Conservation (phyloP, 2,113 vertebrate genomes). For the Eudyptes chrysolophus region DNA sequence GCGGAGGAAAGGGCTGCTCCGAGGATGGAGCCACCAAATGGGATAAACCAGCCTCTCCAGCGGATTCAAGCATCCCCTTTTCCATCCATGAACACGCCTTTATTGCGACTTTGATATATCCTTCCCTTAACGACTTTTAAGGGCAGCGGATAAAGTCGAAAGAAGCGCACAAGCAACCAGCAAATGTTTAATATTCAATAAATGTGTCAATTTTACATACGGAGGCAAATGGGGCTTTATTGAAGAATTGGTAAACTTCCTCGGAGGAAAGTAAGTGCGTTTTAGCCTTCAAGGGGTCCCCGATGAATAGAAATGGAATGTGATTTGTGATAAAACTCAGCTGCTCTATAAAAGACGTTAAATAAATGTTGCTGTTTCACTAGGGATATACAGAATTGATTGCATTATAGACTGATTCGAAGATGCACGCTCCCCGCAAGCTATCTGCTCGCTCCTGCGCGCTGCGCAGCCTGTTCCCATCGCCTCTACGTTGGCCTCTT, state of each 20-base stretch:
- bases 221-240: conserved; percentile 79
- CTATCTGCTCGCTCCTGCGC: conserved; percentile 12
- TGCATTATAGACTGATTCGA: conserved; percentile 78
- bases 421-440: conserved; percentile 66
- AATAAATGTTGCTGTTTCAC: conserved; percentile 85
- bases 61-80: neutral
- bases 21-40: neutral
- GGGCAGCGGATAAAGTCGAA: conserved; percentile 36
- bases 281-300: conserved; percentile 82
- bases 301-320: conserved; percentile 79
- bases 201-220: conserved; percentile 82
- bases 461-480: neutral
- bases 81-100: neutral
- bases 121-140: conserved; percentile 54
- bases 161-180: neutral
- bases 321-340: conserved; percentile 87
- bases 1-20: neutral
- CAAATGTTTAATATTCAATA: conserved; percentile 82
- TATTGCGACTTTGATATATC: conserved; percentile 8
- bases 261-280: conserved; percentile 81
- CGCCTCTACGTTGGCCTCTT: neutral
- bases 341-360: conserved; percentile 86
- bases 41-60: neutral
- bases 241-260: conserved; percentile 84
- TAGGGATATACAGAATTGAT: conserved; percentile 72